Evolutionary conservation across 2,113 vertebrate genomes (phyloP).

Genomic region (Leiothrix lutea): DNA sequence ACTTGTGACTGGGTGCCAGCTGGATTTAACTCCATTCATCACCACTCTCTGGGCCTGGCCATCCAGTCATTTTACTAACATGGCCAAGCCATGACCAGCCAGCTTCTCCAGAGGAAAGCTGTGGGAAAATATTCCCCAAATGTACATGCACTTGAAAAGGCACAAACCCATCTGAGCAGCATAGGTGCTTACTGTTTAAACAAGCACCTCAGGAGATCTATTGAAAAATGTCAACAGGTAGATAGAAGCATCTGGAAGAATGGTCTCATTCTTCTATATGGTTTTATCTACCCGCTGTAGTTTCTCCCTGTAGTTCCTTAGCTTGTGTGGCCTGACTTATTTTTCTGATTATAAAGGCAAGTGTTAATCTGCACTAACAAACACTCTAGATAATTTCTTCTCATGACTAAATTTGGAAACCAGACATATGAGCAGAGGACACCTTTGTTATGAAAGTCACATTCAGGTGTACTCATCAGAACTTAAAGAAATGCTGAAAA

Average conservation of each 20-base stretch:
- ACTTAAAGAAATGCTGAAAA: not conserved
- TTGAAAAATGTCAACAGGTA: not conserved
- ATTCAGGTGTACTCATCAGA: not conserved
- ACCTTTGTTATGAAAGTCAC: not conserved
- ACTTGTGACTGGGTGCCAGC: not conserved
- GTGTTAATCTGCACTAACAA: not conserved
- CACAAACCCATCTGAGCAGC: not conserved
- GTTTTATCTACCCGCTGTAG: not conserved
- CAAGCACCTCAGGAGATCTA: not conserved
- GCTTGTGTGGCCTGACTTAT: not conserved
- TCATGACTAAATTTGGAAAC: not conserved
- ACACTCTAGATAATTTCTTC: not conserved
- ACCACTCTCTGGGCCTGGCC: not conserved
- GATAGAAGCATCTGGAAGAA: not conserved
- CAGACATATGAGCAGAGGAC: not conserved
- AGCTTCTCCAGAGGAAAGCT: not conserved
- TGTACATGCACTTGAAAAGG: not conserved
- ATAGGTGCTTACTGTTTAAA: not conserved
- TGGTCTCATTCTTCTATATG: not conserved
- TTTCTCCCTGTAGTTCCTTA: not conserved
- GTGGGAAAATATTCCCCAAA: not conserved
- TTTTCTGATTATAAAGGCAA: not conserved
- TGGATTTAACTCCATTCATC: not conserved
- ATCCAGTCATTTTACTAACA: not conserved
- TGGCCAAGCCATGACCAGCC: not conserved